Evolutionary conservation across 2,888 invertebrate genomes (phyloP).

Genomic region (Apoderus coryli): DNA sequence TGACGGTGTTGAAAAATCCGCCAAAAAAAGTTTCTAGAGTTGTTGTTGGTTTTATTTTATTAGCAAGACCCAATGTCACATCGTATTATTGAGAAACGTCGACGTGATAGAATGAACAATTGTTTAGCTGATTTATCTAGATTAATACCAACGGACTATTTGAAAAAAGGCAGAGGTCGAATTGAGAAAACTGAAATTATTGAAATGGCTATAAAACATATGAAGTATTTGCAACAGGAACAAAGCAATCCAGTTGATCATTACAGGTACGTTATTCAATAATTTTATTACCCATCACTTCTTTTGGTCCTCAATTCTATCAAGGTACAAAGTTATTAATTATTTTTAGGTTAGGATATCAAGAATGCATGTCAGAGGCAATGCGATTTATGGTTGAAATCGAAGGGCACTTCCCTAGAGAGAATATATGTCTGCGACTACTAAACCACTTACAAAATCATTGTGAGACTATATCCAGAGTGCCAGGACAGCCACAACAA

Average conservation of each 20-base stretch:
- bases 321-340: not conserved
- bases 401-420: slow-evolving; percentile 65
- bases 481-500: slow-evolving; percentile 13
- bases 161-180: slow-evolving; percentile 88
- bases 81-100: slow-evolving; percentile 88
- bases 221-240: slow-evolving; percentile 73
- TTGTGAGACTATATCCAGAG: slow-evolving; percentile 45
- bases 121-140: slow-evolving; percentile 87
- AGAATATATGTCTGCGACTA: slow-evolving; percentile 67
- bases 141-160: slow-evolving; percentile 82
- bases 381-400: slow-evolving; percentile 80
- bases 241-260: slow-evolving; percentile 30
- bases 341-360: slow-evolving; percentile 56
- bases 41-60: no score
- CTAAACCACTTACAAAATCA: slow-evolving; percentile 74
- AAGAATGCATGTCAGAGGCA: slow-evolving; percentile 81
- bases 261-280: slow-evolving; percentile 23
- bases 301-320: slow-evolving; percentile 2
- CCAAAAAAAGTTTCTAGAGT: no score
- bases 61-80: slow-evolving; percentile 96
- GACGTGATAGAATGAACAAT: slow-evolving; percentile 94
- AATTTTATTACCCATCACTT: no score
- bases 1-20: no score
- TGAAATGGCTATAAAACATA: slow-evolving; percentile 92
- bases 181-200: slow-evolving; percentile 97